phyloP scores from a whole-genome alignment of 2,888 invertebrate species.

The Catocala fraxini region DNA sequence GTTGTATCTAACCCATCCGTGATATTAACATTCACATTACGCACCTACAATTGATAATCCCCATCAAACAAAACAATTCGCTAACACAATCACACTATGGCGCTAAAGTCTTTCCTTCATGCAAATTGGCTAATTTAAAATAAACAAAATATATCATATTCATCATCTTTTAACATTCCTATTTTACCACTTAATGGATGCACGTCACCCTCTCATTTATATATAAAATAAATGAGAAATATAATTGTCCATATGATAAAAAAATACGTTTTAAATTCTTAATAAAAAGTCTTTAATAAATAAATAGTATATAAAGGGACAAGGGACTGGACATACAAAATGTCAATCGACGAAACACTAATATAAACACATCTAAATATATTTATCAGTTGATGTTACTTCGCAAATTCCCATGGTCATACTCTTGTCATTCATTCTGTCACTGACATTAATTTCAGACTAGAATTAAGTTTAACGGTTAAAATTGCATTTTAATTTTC shows the following conservation, averaged over 20 bases:
- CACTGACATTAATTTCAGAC: slow-evolving; percentile 72
- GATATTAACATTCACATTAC: slow-evolving; percentile 7
- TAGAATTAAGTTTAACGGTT: slow-evolving; percentile 68
- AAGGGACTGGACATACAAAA: slow-evolving; percentile 23
- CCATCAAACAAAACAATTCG: slow-evolving; percentile 31
- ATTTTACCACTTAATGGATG: slow-evolving; percentile 33
- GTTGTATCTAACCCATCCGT: slow-evolving; percentile 22
- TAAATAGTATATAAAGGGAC: slow-evolving; percentile 40
- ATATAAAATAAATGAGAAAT: slow-evolving; percentile 24
- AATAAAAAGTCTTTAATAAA: slow-evolving; percentile 45
- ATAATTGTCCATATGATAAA: slow-evolving; percentile 33
- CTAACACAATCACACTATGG: slow-evolving; percentile 42
- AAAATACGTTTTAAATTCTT: slow-evolving; percentile 27
- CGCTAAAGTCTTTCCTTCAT: slow-evolving; percentile 27
- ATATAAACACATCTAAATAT: slow-evolving; percentile 18
- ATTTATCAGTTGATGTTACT: slow-evolving; percentile 27
- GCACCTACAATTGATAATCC: slow-evolving; percentile 33
- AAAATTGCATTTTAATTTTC: slow-evolving; percentile 51
- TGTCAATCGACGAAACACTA: slow-evolving; percentile 20
- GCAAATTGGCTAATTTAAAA: slow-evolving; percentile 32
- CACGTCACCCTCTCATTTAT: slow-evolving; percentile 30
- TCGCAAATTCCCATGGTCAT: slow-evolving; percentile 33
- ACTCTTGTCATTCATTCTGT: slow-evolving; percentile 65
- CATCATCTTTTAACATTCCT: slow-evolving; percentile 23
- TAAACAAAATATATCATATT: slow-evolving; percentile 29